Evolutionary conservation across 2,113 vertebrate genomes (phyloP).

Genomic region (Neopipo cinnamomea): DNA sequence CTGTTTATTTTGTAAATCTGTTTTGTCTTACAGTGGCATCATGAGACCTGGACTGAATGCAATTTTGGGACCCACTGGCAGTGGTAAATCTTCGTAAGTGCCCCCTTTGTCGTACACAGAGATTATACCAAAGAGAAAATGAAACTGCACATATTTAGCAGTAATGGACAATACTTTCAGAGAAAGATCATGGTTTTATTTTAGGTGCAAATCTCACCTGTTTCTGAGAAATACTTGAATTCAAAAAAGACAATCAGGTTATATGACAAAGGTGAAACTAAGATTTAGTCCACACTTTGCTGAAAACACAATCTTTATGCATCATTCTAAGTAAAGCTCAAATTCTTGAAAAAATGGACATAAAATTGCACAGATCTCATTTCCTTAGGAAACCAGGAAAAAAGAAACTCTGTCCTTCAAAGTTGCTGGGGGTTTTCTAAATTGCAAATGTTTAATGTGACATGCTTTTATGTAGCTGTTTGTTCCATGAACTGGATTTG

Average conservation of each 20-base stretch:
- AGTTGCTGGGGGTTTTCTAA: background rate
- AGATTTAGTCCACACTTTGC: background rate
- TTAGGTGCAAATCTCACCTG: background rate
- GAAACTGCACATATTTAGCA: background rate
- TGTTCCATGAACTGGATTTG: rapidly evolving
- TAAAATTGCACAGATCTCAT: background rate
- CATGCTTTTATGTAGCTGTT: background rate
- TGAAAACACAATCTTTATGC: rapidly evolving
- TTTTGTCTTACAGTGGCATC: constrained; percentile 84
- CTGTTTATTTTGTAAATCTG: background rate
- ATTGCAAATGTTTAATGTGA: background rate
- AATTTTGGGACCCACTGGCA: constrained; percentile 92
- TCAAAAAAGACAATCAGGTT: background rate
- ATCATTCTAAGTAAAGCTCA: background rate
- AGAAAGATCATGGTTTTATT: background rate
- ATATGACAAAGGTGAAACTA: background rate
- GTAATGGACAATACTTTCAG: background rate
- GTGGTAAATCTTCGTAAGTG: constrained; percentile 98
- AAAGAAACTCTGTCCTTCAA: background rate
- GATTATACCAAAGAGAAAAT: background rate
- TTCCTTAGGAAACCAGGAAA: background rate
- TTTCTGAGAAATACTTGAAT: background rate
- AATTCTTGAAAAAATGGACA: background rate
- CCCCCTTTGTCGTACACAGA: background rate
- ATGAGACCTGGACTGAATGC: constrained; percentile 96